Percentiles rank a stretch among this genome's conserved stretches.
Conservation (phyloP, 2,797 vertebrate genomes). For the Rhinatrema bivittatum region DNA sequence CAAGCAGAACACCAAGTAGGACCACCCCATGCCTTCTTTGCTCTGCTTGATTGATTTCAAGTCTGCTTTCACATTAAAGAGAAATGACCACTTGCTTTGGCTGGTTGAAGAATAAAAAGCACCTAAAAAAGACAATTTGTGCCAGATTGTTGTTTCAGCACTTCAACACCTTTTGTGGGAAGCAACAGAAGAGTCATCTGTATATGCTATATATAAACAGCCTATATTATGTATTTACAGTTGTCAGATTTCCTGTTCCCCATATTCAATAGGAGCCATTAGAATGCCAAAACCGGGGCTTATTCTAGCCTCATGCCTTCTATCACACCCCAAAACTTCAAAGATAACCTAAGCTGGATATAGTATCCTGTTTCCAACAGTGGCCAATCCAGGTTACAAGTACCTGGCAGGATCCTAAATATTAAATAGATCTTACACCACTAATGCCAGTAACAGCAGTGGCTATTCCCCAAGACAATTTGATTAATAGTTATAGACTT, state of each 20-base stretch:
- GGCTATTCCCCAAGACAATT: no score
- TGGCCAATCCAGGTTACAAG: no score
- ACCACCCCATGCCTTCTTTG: conserved; percentile 80
- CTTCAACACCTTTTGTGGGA: conserved; percentile 1
- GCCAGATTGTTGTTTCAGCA: conserved; percentile 26
- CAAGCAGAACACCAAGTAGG: conserved; percentile 75
- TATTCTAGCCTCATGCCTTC: no score
- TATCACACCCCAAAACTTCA: no score
- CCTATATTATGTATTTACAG: neutral
- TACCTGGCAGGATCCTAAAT: no score
- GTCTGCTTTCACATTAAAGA: conserved; percentile 77
- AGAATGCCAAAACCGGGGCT: no score
- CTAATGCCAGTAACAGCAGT: no score
- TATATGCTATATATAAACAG: neutral
- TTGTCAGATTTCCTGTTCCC: conserved; percentile 1
- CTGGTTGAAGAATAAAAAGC: conserved; percentile 67
- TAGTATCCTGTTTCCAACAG: no score
- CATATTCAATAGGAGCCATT: no score
- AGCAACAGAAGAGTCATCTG: neutral
- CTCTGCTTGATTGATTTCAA: conserved; percentile 79
- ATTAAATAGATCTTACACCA: no score
- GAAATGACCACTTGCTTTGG: conserved; percentile 81
- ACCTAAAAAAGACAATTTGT: conserved; percentile 59
- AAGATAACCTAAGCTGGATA: no score
- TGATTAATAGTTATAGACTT: no score